A percentile compares a stretch with the other conserved stretches of the same genome.
Conservation (phyloP, 2,888 invertebrate species). For the Oscheius myriophilus region DNA sequence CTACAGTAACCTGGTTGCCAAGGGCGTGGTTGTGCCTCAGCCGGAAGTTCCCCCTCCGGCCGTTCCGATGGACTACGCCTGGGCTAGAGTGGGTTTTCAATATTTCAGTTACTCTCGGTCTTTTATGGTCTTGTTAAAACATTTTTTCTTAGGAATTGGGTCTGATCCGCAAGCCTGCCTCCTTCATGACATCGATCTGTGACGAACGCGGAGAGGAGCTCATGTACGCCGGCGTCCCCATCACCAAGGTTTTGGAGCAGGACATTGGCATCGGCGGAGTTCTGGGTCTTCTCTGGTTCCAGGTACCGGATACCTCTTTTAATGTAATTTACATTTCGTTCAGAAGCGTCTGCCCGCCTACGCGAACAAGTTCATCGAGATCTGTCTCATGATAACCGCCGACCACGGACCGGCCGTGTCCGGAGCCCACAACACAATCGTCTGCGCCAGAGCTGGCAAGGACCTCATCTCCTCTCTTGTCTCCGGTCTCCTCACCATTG, state of each 20-base stretch:
- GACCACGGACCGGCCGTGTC: slow-evolving; percentile 99
- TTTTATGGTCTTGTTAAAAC: slow-evolving; percentile 1
- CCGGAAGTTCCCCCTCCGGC: slow-evolving; percentile 96
- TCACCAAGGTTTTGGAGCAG: slow-evolving; percentile 84
- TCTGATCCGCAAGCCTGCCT: slow-evolving; percentile 95
- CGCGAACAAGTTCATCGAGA: slow-evolving; percentile 96
- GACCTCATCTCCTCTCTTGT: slow-evolving; percentile 94
- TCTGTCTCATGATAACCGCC: slow-evolving; percentile 97
- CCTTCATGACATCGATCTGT: slow-evolving; percentile 98
- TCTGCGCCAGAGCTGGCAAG: slow-evolving; percentile 95
- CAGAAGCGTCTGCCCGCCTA: slow-evolving; percentile 81
- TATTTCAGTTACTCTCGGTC: neutral
- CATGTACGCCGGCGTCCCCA: slow-evolving; percentile 88
- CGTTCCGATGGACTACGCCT: slow-evolving; percentile 99
- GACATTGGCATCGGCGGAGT: slow-evolving; percentile 97
- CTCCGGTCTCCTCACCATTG: slow-evolving; percentile 94
- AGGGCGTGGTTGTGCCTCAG: slow-evolving; percentile 84
- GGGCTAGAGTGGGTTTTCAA: slow-evolving; percentile 81
- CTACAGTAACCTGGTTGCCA: slow-evolving; percentile 79
- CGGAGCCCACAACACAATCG: slow-evolving; percentile 79
- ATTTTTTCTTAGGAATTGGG: slow-evolving; percentile 83
- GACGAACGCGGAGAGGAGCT: slow-evolving; percentile 87
- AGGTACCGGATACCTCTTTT: slow-evolving; percentile 75
- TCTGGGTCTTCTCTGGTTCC: slow-evolving; percentile 96
- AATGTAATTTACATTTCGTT: slow-evolving; percentile 16